Conservation (phyloP, 2,797 vertebrate genomes). For the Sphenodon punctatus region DNA sequence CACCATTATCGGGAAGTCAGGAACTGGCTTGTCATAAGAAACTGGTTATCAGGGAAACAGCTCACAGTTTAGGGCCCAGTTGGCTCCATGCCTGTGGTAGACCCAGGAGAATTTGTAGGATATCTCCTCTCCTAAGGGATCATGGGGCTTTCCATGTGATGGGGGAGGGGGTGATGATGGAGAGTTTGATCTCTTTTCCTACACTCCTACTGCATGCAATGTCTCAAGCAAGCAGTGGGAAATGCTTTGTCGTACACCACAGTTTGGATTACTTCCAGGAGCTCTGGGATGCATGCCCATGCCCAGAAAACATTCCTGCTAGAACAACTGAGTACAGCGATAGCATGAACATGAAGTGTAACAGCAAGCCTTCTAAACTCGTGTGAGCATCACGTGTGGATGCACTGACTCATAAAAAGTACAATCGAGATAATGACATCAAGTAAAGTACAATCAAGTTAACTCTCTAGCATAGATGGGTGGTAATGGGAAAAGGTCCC, state of each 20-base stretch:
- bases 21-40: too few relatives aligned
- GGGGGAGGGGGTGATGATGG: background rate
- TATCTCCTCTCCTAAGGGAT: too few relatives aligned
- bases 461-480: background rate
- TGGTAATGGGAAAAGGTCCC: background rate
- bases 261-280: background rate
- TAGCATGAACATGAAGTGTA: background rate
- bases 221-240: background rate
- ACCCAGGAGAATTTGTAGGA: background rate
- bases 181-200: background rate
- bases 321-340: background rate
- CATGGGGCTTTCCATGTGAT: background rate
- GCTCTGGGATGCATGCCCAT: background rate
- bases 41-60: too few relatives aligned
- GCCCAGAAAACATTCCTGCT: background rate
- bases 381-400: background rate
- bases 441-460: background rate
- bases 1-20: too few relatives aligned
- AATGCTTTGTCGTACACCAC: background rate
- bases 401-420: background rate
- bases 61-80: background rate
- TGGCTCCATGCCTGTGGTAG: background rate
- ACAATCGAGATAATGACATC: background rate
- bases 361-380: background rate
- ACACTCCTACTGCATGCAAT: background rate